phyloP scores from a whole-genome alignment of 2,888 invertebrate species.

The Drosophila neotestacea region DNA sequence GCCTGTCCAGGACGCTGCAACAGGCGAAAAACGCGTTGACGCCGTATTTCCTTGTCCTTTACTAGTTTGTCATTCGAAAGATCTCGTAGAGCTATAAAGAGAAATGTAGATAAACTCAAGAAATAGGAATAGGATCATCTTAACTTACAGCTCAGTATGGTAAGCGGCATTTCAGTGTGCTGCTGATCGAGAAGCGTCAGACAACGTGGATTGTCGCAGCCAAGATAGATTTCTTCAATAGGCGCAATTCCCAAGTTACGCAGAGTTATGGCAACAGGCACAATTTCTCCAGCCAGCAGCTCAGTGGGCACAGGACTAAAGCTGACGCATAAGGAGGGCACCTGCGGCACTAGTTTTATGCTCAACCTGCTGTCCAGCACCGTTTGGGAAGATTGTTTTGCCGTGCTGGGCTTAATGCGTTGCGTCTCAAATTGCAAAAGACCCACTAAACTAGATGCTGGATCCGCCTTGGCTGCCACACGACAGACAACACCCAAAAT shows the following conservation, averaged over 20 bases:
- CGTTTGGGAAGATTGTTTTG: slow-evolving; percentile 69
- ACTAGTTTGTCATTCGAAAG: slow-evolving; percentile 84
- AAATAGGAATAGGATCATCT: not conserved
- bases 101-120: not conserved
- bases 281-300: slow-evolving; percentile 90
- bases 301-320: slow-evolving; percentile 89
- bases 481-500: slow-evolving; percentile 89
- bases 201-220: slow-evolving; percentile 85
- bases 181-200: slow-evolving; percentile 83
- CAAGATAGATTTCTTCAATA: slow-evolving; percentile 88
- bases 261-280: slow-evolving; percentile 88
- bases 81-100: slow-evolving; percentile 77
- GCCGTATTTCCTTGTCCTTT: slow-evolving; percentile 85
- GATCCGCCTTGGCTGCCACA: slow-evolving; percentile 83
- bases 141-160: slow-evolving; percentile 83
- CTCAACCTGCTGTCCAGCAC: slow-evolving; percentile 89
- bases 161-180: slow-evolving; percentile 81
- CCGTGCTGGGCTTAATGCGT: slow-evolving; percentile 71
- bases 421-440: slow-evolving; percentile 83
- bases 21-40: slow-evolving; percentile 84
- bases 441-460: slow-evolving; percentile 79
- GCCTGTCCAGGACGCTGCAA: slow-evolving; percentile 64
- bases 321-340: slow-evolving; percentile 92
- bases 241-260: slow-evolving; percentile 88
- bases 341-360: slow-evolving; percentile 91